Base-by-base conservation (phyloP, 2,113 vertebrate genomes). In the Elephas maximus region DNA sequence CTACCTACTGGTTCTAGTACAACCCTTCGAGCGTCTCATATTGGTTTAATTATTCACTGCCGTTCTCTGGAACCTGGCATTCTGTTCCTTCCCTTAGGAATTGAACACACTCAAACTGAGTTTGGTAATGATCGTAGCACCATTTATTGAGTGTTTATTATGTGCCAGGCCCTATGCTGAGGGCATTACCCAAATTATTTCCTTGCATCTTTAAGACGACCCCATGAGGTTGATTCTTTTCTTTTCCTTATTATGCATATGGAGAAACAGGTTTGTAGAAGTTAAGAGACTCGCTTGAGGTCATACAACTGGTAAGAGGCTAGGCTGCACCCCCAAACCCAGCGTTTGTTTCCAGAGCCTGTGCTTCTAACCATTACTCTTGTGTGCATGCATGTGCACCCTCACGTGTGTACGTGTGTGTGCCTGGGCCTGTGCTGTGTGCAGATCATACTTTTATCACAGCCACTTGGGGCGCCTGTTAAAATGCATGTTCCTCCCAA, bases 101-200 rank as follows among this genome's bases (percentile, higher is more conserved):
- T 65, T 78, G 26, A 21, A 0, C 24, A 44, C 30, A 69, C 8
- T 15, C 67, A 73, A 76, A 51, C 74, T 91, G 88, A 44, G 51
- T 44, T 74, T 93, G 89, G 60, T 71, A n/a, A 33, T 5, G 57
- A 80, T 41, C 62, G 62, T 2, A 48, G 62, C 33, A 48, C 63
- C n/a, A 33, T 87, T 92, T 94, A 84, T 51, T 96, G 94, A 92
- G 87, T 92, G 48, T 93, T 97, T 94, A 71, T 81, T 77, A 45
- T 90, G 20, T 48, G 48, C 53, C 41, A 62, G 78, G 44, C 26
- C 8, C 89, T 67, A 4, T 26, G 48, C 80, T 86, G 63, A 84
- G 74, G 18, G 51, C 74, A 62, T 86, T 53, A 33, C 8, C 6
- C 2, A 0, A 57, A 30, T 60, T 67, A 80, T 85, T 85, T 93